A percentile compares a stretch with the other conserved stretches of the same genome.
Evolutionary conservation across 2,797 vertebrate genomes (phyloP).

Genomic region (Babyrousa celebensis): DNA sequence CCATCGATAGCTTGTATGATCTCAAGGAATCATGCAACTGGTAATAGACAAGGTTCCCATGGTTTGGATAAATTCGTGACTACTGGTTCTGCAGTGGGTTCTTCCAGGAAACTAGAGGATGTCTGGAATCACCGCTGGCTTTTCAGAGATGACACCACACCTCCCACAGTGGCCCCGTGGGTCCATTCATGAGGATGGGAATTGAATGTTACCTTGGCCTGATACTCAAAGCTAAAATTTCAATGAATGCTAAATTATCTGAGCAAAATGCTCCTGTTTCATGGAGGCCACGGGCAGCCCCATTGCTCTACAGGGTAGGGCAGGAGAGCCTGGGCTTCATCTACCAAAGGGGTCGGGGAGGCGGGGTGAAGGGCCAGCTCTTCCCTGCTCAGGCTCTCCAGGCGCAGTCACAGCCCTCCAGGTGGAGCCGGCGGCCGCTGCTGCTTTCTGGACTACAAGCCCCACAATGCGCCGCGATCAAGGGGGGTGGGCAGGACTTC

Average conservation of each 20-base stretch:
- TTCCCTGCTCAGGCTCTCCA: background rate
- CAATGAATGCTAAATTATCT: constrained; percentile 3
- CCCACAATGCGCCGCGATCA: background rate
- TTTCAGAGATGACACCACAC: background rate
- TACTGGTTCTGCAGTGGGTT: background rate
- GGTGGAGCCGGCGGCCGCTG: accelerated
- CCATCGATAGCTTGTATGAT: background rate
- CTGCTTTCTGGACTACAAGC: constrained; percentile 43
- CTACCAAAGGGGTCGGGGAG: background rate
- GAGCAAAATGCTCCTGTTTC: background rate
- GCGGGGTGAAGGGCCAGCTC: background rate
- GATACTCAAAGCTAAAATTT: constrained; percentile 46
- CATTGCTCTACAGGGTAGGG: no score
- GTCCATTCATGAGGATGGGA: background rate
- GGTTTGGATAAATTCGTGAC: background rate
- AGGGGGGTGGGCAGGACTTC: background rate
- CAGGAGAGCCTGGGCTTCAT: background rate
- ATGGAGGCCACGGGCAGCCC: background rate
- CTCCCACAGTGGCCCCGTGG: background rate
- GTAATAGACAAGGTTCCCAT: background rate
- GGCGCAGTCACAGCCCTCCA: background rate
- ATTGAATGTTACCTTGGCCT: constrained; percentile 8
- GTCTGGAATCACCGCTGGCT: background rate
- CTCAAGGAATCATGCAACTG: background rate
- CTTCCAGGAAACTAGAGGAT: background rate